Base-by-base conservation (phyloP, 1,140 invertebrate species). In the Colletes gigas region DNA sequence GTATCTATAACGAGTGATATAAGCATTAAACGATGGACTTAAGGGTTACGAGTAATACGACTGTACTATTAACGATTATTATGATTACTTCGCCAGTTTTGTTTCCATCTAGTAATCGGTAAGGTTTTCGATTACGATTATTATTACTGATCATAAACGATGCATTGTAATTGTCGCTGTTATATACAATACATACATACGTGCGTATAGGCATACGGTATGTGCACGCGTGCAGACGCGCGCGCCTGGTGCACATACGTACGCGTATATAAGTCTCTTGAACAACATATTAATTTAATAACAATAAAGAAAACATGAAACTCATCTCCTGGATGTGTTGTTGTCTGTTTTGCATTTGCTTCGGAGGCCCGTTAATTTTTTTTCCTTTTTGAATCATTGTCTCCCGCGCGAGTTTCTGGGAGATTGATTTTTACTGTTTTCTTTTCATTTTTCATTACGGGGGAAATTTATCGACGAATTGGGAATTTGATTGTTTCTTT, bases 81-180 rank as follows among this genome's bases (percentile, higher is more conserved):
- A 84, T 59, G 72, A 82, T 75, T 84, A 84, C 39, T 90, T 92
- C 72, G 82, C 83, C 83, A 88, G 55, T 88, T 90, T 89, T 70
- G 79, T 91, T 92, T 90, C 81, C 80, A 84, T 87, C 84, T 89
- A 89, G 83, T 89, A 89, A 90, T 91, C 82, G 81, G 79, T 90
- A 90, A 89, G 83, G 83, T 88, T 87, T 91, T 92, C 84, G 86
- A 91, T 88, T 90, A 89, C 90, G 82, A 91, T 92, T 91, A 92
- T 91, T 89, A 90, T 90, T 90, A 90, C 83, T 89, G 91, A 92
- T 92, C 90, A 92, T 92, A 91, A 79, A 91, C 86, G 83, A 91
- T 91, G 91, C 87, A 92, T 92, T 92, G 89, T 92, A 92, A 88
- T 92, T 91, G 90, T 92, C 91, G 88, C 91, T 92, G 91, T 92